Evolutionary conservation across 2,113 vertebrate species (phyloP).

Genomic region (Myotis lucifugus): DNA sequence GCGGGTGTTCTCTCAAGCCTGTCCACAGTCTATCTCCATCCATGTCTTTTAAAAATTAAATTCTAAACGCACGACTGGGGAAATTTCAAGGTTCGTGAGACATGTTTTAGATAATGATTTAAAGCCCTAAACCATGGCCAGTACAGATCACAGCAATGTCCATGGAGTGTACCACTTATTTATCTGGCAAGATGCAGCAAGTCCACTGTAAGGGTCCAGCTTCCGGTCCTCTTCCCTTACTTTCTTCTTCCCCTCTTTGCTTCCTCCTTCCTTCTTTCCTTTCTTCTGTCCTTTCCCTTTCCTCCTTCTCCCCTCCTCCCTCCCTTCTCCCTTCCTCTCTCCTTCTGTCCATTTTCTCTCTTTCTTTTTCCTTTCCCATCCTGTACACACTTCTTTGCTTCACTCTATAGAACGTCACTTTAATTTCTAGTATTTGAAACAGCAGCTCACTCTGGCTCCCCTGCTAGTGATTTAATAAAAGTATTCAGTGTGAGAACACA

Average conservation of each 20-base stretch:
- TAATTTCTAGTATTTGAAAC: slow-evolving; percentile 35
- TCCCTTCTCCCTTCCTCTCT: not conserved
- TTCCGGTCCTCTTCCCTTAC: not conserved
- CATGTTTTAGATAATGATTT: not conserved
- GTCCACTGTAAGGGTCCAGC: not conserved
- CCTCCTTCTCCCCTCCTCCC: no score
- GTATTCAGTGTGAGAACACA: not conserved
- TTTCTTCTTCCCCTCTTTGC: not conserved
- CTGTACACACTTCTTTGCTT: not conserved
- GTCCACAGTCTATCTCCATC: not conserved
- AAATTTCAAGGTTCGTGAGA: not conserved
- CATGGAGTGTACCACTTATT: not conserved
- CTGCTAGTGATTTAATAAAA: not conserved
- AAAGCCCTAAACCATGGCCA: not conserved
- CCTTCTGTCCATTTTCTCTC: not conserved
- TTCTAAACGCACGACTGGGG: not conserved
- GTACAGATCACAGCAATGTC: not conserved
- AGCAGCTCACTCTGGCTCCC: not conserved
- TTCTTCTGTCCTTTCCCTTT: not conserved
- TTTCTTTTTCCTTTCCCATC: not conserved
- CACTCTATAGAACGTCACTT: not conserved
- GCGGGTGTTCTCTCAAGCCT: not conserved
- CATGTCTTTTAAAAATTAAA: not conserved
- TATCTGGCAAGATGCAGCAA: not conserved
- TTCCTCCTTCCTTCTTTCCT: not conserved